Conservation (phyloP, 2,113 vertebrate species). For the Eretmochelys imbricata region DNA sequence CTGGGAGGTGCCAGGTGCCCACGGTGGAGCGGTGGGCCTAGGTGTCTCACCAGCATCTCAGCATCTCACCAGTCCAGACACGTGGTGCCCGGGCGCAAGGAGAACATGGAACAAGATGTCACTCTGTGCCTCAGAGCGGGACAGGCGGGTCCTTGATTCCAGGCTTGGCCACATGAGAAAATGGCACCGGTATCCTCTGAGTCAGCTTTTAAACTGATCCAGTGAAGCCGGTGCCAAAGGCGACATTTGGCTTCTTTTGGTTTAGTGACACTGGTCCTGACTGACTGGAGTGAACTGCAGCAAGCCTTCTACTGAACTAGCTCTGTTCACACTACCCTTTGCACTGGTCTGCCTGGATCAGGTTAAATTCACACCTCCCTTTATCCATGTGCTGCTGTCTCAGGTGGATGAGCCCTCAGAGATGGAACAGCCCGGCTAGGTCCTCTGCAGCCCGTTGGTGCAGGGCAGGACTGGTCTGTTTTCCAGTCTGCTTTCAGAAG, state of each 20-base stretch:
- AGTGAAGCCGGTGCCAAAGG: neutral
- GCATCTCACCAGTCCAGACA: neutral
- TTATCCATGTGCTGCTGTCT: neutral
- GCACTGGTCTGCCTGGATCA: neutral
- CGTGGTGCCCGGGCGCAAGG: neutral
- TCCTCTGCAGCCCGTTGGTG: too few relatives aligned
- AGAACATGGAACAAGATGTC: too few relatives aligned
- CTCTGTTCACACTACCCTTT: neutral
- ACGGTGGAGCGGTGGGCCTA: neutral
- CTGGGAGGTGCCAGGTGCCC: too few relatives aligned
- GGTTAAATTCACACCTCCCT: too few relatives aligned
- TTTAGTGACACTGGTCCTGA: neutral
- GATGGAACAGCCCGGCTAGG: too few relatives aligned
- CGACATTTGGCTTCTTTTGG: fast-evolving
- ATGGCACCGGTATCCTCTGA: neutral
- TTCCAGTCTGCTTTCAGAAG: too few relatives aligned
- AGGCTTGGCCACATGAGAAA: neutral
- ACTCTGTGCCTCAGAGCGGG: too few relatives aligned
- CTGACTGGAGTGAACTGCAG: neutral
- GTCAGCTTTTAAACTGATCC: too few relatives aligned
- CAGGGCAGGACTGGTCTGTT: neutral
- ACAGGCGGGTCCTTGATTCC: too few relatives aligned
- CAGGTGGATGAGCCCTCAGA: too few relatives aligned
- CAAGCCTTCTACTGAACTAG: fast-evolving
- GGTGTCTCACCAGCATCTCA: neutral